Conservation (phyloP, 2,797 vertebrate genomes). For the Triplophysa bombifrons region DNA sequence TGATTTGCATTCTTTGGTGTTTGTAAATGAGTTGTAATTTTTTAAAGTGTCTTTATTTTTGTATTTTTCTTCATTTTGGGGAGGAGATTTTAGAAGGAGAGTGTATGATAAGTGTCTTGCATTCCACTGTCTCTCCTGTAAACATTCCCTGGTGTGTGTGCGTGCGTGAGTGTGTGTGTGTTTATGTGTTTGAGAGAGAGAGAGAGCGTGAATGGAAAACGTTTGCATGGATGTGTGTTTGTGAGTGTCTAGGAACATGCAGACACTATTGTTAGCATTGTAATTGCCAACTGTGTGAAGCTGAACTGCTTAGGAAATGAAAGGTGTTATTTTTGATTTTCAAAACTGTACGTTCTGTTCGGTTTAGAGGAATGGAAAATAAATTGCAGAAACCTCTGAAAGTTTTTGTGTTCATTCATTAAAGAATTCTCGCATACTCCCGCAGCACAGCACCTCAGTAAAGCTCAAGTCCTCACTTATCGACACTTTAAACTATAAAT, state of each 20-base stretch:
- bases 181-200: slow-evolving; percentile 57
- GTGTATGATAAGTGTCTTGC: slow-evolving; percentile 65
- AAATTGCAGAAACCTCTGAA: slow-evolving; percentile 62
- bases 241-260: slow-evolving; percentile 46
- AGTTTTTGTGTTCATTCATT: slow-evolving; percentile 35
- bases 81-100: slow-evolving; percentile 51
- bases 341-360: slow-evolving; percentile 60
- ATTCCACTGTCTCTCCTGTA: slow-evolving; percentile 69
- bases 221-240: slow-evolving; percentile 34
- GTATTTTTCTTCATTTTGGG: slow-evolving; percentile 44
- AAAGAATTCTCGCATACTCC: background rate
- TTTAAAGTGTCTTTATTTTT: slow-evolving; percentile 53
- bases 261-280: slow-evolving; percentile 55
- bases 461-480: background rate
- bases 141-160: slow-evolving; percentile 74
- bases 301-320: slow-evolving; percentile 59
- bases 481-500: too few species aligned
- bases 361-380: slow-evolving; percentile 63
- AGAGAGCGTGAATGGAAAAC: background rate
- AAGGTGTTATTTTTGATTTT: slow-evolving; percentile 59
- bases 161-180: slow-evolving; percentile 53
- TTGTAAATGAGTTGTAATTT: slow-evolving; percentile 54
- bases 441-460: background rate
- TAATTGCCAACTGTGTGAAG: slow-evolving; percentile 52
- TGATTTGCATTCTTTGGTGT: slow-evolving; percentile 48